phyloP scores from a whole-genome alignment of 2,113 vertebrate genomes.

The Malurus melanocephalus region DNA sequence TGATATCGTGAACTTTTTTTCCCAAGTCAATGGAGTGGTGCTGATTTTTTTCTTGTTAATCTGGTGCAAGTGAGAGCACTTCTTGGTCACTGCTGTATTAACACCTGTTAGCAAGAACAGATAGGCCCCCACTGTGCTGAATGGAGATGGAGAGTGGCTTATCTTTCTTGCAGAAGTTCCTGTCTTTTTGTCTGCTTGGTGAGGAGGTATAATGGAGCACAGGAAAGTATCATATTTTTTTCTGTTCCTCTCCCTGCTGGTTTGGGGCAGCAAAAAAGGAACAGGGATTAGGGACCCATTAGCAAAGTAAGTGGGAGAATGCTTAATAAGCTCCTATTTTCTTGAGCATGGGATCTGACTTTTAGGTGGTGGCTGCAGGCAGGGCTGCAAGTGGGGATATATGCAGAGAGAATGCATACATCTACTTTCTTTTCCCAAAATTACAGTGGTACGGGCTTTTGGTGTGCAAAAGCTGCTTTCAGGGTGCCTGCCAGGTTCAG shows the following conservation, averaged over 20 bases:
- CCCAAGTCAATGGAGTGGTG: not conserved
- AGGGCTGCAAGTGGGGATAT: not conserved
- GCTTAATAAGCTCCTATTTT: not conserved
- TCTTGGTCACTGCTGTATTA: not conserved
- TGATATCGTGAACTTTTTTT: not conserved
- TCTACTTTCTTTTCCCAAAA: not conserved
- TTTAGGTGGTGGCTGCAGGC: not conserved
- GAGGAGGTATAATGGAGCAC: not conserved
- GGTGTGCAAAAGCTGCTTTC: not conserved
- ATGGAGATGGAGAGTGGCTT: constrained; percentile 24
- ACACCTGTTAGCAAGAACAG: not conserved
- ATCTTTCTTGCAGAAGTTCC: constrained; percentile 53
- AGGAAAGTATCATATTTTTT: constrained; percentile 1
- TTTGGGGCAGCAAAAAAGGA: constrained; percentile 13
- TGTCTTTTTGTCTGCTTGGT: not conserved
- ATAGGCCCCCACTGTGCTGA: not conserved
- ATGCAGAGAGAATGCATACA: not conserved
- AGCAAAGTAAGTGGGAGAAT: not conserved
- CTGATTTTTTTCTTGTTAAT: not conserved
- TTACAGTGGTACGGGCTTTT: not conserved
- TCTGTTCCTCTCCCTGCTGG: constrained; percentile 10
- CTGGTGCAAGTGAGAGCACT: not conserved
- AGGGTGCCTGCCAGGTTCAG: not conserved
- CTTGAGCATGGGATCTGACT: not conserved
- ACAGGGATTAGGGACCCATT: not conserved